These are phyloP conservation scores for Hippopotamus amphibius DNA, from an alignment of 2,113 vertebrate species.

Conservation along the genomic window DNA sequence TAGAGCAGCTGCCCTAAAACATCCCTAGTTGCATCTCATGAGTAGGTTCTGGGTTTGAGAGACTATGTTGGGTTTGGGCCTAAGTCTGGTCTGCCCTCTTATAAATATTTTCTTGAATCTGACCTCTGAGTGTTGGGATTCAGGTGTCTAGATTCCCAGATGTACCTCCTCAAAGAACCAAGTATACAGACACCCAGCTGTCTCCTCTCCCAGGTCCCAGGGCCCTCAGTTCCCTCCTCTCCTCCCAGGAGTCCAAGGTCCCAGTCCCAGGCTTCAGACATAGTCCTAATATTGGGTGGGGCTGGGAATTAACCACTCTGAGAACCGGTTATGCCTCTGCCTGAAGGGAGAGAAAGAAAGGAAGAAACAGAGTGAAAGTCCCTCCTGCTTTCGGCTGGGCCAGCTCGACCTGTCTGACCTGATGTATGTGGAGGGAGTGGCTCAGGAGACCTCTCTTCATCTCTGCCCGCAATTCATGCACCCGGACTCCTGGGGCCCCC, in stretches of 20 bases:
- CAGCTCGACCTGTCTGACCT: conserved; percentile 76
- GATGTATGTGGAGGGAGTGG: conserved; percentile 56
- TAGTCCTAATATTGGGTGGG: conserved; percentile 48
- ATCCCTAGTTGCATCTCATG: background rate
- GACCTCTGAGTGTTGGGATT: background rate
- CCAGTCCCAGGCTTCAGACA: conserved; percentile 1
- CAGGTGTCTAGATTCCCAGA: background rate
- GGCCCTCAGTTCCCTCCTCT: background rate
- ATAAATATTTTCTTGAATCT: background rate
- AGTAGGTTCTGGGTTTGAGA: background rate
- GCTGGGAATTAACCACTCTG: conserved; percentile 59
- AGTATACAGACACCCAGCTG: background rate
- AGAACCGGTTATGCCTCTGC: conserved; percentile 73
- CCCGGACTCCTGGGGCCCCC: background rate
- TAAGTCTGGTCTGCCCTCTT: background rate
- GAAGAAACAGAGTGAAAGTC: conserved; percentile 61
- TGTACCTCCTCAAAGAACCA: background rate
- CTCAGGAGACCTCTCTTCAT: background rate
- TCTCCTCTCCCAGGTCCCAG: background rate
- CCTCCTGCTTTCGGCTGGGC: conserved; percentile 69
- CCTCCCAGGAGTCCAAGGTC: background rate
- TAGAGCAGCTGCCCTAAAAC: background rate
- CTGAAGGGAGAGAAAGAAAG: conserved; percentile 41
- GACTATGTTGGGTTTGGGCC: background rate
- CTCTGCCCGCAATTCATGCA: background rate